phyloP scores from a whole-genome alignment of 1,140 invertebrate genomes.

The Adoxophyes honmai region DNA sequence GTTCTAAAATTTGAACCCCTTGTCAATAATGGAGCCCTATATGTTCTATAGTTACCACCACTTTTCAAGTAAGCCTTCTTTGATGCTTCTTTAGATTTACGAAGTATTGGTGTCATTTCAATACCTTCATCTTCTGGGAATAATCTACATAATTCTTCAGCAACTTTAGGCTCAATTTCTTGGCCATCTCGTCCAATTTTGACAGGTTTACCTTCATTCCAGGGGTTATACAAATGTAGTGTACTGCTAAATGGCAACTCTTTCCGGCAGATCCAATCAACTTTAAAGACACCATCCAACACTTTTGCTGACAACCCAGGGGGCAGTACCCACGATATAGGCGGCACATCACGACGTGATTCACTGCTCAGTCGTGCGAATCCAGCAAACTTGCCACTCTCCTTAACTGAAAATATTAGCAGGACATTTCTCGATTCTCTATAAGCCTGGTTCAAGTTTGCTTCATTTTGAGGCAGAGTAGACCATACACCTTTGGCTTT shows the following conservation, averaged over 20 bases:
- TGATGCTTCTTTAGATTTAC: conserved; percentile 91
- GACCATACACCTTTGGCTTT: conserved; percentile 99
- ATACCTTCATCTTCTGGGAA: conserved; percentile 96
- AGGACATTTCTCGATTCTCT: conserved; percentile 95
- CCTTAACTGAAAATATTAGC: conserved; percentile 97
- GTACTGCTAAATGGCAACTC: conserved; percentile 96
- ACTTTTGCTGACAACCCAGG: conserved; percentile 94
- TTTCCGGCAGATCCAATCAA: conserved; percentile 97
- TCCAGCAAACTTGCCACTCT: conserved; percentile 95
- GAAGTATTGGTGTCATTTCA: conserved; percentile 92
- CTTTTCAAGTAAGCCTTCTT: conserved; percentile 79
- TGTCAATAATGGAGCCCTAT: conserved; percentile 58
- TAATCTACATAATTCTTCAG: conserved; percentile 94
- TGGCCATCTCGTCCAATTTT: conserved; percentile 99
- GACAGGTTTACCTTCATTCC: conserved; percentile 99
- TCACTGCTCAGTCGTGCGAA: conserved; percentile 94
- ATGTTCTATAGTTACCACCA: conserved; percentile 75
- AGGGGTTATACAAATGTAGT: conserved; percentile 96
- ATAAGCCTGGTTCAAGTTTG: conserved; percentile 96
- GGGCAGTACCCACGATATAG: conserved; percentile 97
- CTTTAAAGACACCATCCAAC: conserved; percentile 95
- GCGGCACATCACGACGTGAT: conserved; percentile 91
- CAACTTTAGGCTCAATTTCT: conserved; percentile 97
- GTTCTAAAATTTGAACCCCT: conserved; percentile 63
- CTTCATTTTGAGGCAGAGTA: conserved; percentile 97